Evolutionary conservation across 2,113 vertebrate genomes (phyloP).

Genomic region (Solenodon paradoxus): DNA sequence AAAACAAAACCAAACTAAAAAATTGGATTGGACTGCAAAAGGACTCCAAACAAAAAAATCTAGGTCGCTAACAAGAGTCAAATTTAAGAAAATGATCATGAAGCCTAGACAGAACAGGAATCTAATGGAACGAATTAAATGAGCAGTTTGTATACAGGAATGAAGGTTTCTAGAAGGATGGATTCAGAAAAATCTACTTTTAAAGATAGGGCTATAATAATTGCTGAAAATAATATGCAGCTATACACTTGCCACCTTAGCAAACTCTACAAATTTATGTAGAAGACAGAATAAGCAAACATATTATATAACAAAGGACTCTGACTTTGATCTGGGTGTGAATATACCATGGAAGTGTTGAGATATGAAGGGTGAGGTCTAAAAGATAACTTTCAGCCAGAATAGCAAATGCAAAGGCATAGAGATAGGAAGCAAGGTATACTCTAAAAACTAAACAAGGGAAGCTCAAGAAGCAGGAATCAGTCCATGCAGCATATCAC

Average conservation of each 20-base stretch:
- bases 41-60: neutral
- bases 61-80: neutral
- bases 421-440: neutral
- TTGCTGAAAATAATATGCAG: neutral
- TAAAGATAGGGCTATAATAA: neutral
- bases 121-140: neutral
- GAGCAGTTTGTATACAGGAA: neutral
- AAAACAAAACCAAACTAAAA: neutral
- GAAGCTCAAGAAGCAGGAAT: neutral
- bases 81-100: neutral
- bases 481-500: neutral
- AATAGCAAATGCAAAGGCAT: neutral
- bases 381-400: neutral
- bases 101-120: neutral
- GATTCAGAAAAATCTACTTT: neutral
- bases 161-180: neutral
- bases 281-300: neutral
- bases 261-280: neutral
- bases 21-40: neutral
- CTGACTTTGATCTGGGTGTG: neutral
- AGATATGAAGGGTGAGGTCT: constrained; percentile 8
- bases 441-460: neutral
- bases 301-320: neutral
- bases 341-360: neutral
- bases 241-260: neutral